Base-by-base conservation (phyloP, 2,113 vertebrate species). In the Phalacrocorax pelagicus region DNA sequence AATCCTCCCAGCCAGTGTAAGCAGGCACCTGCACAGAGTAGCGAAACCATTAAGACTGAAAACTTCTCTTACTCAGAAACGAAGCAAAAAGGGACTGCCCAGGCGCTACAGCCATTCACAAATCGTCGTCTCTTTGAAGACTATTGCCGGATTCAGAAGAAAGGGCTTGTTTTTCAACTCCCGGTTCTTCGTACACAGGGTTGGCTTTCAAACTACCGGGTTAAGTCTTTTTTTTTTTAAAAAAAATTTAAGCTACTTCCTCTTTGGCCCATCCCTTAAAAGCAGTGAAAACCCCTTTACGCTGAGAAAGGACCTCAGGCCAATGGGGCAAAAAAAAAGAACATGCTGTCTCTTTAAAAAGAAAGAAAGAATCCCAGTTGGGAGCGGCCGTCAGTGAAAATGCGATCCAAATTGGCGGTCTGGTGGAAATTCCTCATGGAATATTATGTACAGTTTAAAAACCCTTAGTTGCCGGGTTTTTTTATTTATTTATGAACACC, bases 361-460 rank as follows among this genome's bases (percentile, higher is more conserved):
- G 79, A 92, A 94, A 96, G 92, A 96, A 94, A 71, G 90, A 96
- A 95, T 90, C 96, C 97, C 97, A 98, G 97, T 88, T 95, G 98
- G 98, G 97, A 98, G 97, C 94, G 95, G 97, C 97, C 86, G 75
- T 98, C 97, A 97, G 98, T 96, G 97, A 97, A 97, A 98, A 98
- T 96, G 96, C 92, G 51, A 98, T 98, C 98, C 98, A 93, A 98
- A 98, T 96, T 95, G 96, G 97, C 94, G 98, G 97, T 97, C 94
- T 94, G 97, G 97, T 97, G 92, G 97, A 98, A 98, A 98, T 98
- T 98, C 94, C 95, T 97, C 95, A 98, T 92, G 98, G 97, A 99
- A 98, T 95, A 98, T 97, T 99, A 99, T 99, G 98, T 99, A 99
- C 99, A 99, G 95, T 97, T 98, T 97, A 96, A 97, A 97, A 97